These are phyloP conservation scores for Siniperca obscura DNA, from an alignment of 2,797 vertebrate species.

Conservation along the genomic window DNA sequence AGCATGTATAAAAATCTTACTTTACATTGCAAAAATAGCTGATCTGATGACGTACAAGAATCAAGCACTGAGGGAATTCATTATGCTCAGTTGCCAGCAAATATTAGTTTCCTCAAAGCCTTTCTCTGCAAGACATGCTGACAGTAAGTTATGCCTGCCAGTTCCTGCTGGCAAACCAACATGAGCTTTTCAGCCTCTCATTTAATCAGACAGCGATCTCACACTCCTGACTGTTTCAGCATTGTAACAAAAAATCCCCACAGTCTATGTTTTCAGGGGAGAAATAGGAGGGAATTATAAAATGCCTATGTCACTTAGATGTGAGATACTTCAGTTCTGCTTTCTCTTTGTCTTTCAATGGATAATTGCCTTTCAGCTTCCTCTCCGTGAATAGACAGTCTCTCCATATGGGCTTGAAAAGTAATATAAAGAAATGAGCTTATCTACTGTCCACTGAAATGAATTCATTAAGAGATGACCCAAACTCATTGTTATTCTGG, in stretches of 20 bases:
- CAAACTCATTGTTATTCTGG: slow-evolving; percentile 70
- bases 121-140: slow-evolving; percentile 42
- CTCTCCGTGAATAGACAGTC: slow-evolving; percentile 47
- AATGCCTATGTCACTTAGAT: slow-evolving; percentile 49
- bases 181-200: slow-evolving; percentile 50
- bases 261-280: slow-evolving; percentile 42
- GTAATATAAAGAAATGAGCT: slow-evolving; percentile 71
- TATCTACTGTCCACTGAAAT: slow-evolving; percentile 75
- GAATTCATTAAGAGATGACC: slow-evolving; percentile 71
- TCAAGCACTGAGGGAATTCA: slow-evolving; percentile 4
- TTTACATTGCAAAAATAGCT: neutral
- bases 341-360: slow-evolving; percentile 58
- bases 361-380: slow-evolving; percentile 74
- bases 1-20: neutral
- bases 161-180: slow-evolving; percentile 42
- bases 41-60: slow-evolving; percentile 16
- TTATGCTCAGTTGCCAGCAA: slow-evolving; percentile 19
- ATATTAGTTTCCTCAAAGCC: slow-evolving; percentile 31
- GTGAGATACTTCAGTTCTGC: slow-evolving; percentile 48
- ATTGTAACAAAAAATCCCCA: too few relatives aligned
- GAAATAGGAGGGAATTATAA: slow-evolving; percentile 47
- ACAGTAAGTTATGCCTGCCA: slow-evolving; percentile 47
- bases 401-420: slow-evolving; percentile 47
- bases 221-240: too few relatives aligned
- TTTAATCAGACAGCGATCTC: slow-evolving; percentile 71